These are phyloP conservation scores for Channa maculata DNA, from an alignment of 2,113 vertebrate species.

Conservation along the genomic window DNA sequence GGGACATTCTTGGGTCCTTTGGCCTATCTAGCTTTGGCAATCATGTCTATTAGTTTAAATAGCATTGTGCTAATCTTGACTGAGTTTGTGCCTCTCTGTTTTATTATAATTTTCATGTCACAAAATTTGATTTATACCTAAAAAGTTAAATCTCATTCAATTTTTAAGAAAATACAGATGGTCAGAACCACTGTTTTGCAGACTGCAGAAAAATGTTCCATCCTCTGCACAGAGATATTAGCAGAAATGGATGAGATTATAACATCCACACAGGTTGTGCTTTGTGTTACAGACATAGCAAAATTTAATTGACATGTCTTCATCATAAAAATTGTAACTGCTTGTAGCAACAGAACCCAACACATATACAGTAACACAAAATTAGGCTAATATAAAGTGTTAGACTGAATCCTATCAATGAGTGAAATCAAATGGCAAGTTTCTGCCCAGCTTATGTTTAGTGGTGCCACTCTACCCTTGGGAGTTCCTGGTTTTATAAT, in stretches of 20 bases:
- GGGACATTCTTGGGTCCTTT: constrained; percentile 6
- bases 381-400: no score
- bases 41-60: background rate
- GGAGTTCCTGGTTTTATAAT: background rate
- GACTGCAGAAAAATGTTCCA: no score
- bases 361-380: no score
- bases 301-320: background rate
- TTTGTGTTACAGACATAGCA: background rate
- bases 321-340: background rate
- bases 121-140: background rate
- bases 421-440: no score
- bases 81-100: background rate
- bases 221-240: no score
- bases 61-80: background rate
- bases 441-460: background rate
- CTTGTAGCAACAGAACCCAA: background rate
- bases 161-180: no score
- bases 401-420: no score
- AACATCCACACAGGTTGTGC: background rate
- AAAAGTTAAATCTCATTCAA: background rate
- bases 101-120: background rate
- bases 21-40: background rate
- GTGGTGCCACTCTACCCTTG: background rate
- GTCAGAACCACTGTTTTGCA: no score
- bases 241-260: background rate